Evolutionary conservation across 2,888 invertebrate species (phyloP), one percentile per base, ranked within the genome.

Genomic region (Acrobasis suavella): DNA sequence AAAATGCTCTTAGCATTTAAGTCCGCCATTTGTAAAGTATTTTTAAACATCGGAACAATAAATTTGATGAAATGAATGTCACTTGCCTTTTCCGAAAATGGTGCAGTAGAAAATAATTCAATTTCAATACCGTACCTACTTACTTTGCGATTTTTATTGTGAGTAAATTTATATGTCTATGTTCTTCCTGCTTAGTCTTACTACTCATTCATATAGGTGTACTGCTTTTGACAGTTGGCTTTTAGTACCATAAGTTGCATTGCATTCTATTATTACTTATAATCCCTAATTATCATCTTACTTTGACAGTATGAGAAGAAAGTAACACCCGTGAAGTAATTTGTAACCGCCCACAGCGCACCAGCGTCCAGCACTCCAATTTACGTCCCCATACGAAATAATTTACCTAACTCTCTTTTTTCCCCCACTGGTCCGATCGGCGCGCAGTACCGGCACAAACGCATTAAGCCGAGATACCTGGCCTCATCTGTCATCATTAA

Each of bases 401-500:
- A 81, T 80, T 79, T 80, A 78, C 73, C 71, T 74, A 75, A 74
- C 73, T 77, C 73, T 72, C 73, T 80, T 77, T 82, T 81, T 81
- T 73, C 66, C 68, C 73, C 73, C 73, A 75, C 75, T 73, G 73
- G 76, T 72, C 76, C 71, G 78, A 77, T 77, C 80, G 78, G 72
- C 73, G 76, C 74, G 72, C 77, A 56, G 74, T 72, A 76, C 80
- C 80, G 80, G 78, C 79, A 81, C 77, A 77, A 82, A 80, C 82
- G 81, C 84, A 87, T 87, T 89, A 89, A 85, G 82, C 77, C 76
- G 72, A 77, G 81, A 83, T 82, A 83, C 80, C 74, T 78, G 78
- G 82, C 82, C 83, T 85, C 90, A 90, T 92, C 88, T 91, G 91
- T 92, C 91, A 92, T 92, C 91, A 91, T 92, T 91, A 92, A 89